Evolutionary conservation across 2,113 vertebrate species (phyloP).

Genomic region (Lophius piscatorius): DNA sequence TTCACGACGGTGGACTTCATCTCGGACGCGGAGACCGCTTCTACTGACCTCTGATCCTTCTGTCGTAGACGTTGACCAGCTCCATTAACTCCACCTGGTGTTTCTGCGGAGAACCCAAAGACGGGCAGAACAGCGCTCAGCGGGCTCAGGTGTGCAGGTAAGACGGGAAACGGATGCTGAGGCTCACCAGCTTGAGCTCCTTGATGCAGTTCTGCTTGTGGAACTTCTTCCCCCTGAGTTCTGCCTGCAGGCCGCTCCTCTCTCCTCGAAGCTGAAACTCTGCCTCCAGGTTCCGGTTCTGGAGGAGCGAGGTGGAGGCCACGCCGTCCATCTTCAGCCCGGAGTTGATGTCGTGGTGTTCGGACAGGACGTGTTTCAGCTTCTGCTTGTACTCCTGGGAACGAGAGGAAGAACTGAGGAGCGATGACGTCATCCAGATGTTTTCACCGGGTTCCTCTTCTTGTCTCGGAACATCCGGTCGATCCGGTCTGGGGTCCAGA

Average conservation of each 20-base stretch:
- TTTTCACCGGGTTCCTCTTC: too few relatives aligned
- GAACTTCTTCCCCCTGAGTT: constrained; percentile 83
- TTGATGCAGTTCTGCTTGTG: constrained; percentile 77
- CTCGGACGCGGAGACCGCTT: not conserved
- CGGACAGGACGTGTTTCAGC: constrained; percentile 57
- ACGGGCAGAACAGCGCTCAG: not conserved
- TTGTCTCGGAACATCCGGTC: too few relatives aligned
- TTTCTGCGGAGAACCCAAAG: constrained; percentile 78
- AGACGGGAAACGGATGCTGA: not conserved
- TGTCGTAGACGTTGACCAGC: constrained; percentile 81
- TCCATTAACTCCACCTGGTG: constrained; percentile 86
- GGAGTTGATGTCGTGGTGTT: constrained; percentile 19
- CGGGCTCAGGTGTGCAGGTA: too few relatives aligned
- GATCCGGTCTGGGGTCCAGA: too few relatives aligned
- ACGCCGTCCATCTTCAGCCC: constrained; percentile 29
- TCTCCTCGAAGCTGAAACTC: constrained; percentile 75
- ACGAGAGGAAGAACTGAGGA: too few relatives aligned
- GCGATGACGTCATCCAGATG: too few relatives aligned
- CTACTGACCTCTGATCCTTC: constrained; percentile 83
- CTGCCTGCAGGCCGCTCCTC: constrained; percentile 72
- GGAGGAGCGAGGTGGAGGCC: constrained; percentile 68
- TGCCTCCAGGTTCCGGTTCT: constrained; percentile 78
- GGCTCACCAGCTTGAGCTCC: constrained; percentile 84
- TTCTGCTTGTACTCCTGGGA: constrained; percentile 67
- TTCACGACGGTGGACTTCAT: not conserved